phyloP scores from a whole-genome alignment of 2,113 vertebrate genomes.

The Rafetus swinhoei region DNA sequence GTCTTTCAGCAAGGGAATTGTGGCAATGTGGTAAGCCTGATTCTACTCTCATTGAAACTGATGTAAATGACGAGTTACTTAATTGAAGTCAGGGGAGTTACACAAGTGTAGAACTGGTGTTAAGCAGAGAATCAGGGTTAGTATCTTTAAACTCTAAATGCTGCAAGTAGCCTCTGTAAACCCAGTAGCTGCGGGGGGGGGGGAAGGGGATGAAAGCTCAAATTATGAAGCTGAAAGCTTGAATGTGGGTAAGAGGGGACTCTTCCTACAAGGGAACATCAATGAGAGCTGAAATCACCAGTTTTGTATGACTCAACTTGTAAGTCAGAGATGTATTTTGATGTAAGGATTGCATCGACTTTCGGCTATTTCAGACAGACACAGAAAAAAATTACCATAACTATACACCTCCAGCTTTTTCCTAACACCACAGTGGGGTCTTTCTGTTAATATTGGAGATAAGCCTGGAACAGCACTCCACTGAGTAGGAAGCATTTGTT shows the following conservation, averaged over 20 bases:
- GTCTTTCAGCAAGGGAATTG: accelerated
- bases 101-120: neutral
- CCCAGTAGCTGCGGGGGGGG: neutral
- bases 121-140: neutral
- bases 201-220: neutral
- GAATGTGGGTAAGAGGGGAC: neutral
- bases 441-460: constrained; percentile 13
- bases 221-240: neutral
- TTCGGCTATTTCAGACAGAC: constrained; percentile 33
- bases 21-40: neutral
- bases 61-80: neutral
- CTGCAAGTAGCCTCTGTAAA: neutral
- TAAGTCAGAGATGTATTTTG: neutral
- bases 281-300: accelerated
- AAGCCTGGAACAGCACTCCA: constrained; percentile 10
- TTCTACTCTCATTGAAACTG: neutral
- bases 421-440: constrained; percentile 17
- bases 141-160: neutral
- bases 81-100: neutral
- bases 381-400: constrained; percentile 36
- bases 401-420: neutral
- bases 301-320: neutral
- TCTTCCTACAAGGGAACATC: neutral
- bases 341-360: neutral
- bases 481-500: constrained; percentile 32